phyloP scores from a whole-genome alignment of 2,113 vertebrate genomes.

The Erpornis zantholeuca region DNA sequence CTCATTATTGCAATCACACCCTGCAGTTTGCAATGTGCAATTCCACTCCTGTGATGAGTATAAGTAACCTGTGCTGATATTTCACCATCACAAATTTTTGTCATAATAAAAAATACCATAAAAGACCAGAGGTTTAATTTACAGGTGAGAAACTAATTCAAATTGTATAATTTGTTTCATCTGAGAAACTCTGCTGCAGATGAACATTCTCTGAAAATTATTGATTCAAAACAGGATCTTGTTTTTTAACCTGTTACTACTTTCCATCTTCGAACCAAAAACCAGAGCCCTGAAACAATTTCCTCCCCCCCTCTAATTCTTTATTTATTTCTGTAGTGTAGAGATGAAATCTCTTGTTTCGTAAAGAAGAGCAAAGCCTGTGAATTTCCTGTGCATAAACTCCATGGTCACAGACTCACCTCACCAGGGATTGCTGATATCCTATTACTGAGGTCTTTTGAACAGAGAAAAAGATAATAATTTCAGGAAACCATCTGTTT shows the following conservation, averaged over 20 bases:
- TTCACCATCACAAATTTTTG: not conserved
- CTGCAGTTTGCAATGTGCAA: not conserved
- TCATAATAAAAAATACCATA: not conserved
- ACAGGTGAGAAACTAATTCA: not conserved
- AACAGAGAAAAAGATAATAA: not conserved
- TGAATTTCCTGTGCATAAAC: not conserved
- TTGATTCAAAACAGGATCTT: not conserved
- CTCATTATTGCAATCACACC: not conserved
- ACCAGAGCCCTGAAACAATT: not conserved
- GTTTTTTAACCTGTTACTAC: not conserved
- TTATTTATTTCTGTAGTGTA: not conserved
- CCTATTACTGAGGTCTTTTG: not conserved
- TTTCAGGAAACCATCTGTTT: slow-evolving; percentile 40
- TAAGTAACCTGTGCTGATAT: not conserved
- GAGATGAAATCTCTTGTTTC: not conserved
- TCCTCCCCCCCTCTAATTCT: not conserved
- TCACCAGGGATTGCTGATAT: not conserved
- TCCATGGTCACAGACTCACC: not conserved
- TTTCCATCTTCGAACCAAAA: not conserved
- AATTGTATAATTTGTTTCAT: not conserved
- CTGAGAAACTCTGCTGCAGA: not conserved
- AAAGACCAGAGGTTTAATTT: not conserved
- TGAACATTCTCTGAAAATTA: not conserved
- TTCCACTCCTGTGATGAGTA: not conserved
- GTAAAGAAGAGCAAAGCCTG: not conserved